A percentile compares a stretch with the other conserved stretches of the same genome.
Evolutionary conservation across 1,140 invertebrate genomes (phyloP).

Genomic region (Fopius arisanus): DNA sequence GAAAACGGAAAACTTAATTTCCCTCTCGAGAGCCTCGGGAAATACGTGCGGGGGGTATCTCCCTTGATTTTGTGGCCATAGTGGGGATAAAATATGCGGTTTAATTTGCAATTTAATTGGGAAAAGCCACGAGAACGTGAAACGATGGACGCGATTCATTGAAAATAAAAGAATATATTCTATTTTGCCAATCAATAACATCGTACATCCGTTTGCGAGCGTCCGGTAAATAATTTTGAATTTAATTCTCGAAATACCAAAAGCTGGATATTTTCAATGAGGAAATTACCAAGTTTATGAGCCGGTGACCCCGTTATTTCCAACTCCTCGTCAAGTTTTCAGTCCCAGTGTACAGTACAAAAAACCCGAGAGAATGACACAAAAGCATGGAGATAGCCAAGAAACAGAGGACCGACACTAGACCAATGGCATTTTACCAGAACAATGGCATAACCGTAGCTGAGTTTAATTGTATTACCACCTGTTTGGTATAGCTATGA

Average conservation of each 20-base stretch:
- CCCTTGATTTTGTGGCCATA: constrained; percentile 13
- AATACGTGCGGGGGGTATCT: constrained; percentile 9
- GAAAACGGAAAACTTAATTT: constrained; percentile 33
- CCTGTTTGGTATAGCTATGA: constrained; percentile 48
- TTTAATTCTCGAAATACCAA: too few relatives aligned
- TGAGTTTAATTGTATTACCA: constrained; percentile 58
- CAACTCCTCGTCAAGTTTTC: neutral
- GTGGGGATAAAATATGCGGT: constrained; percentile 30
- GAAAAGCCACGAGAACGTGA: neutral
- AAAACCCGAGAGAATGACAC: neutral
- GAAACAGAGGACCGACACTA: neutral
- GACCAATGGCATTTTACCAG: neutral
- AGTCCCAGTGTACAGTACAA: neutral
- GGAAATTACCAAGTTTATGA: too few relatives aligned
- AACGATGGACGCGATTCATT: constrained; percentile 1
- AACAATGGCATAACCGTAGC: constrained; percentile 51
- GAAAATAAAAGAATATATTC: neutral
- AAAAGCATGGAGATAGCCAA: neutral
- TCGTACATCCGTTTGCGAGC: too few relatives aligned
- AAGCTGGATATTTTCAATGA: neutral
- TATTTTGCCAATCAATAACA: too few relatives aligned
- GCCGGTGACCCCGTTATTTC: neutral
- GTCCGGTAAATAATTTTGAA: too few relatives aligned
- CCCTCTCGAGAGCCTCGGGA: neutral
- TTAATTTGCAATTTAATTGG: constrained; percentile 37